phyloP scores from a whole-genome alignment of 35 echinoderm and acorn worm species.

The Ophioderma brevispina region DNA sequence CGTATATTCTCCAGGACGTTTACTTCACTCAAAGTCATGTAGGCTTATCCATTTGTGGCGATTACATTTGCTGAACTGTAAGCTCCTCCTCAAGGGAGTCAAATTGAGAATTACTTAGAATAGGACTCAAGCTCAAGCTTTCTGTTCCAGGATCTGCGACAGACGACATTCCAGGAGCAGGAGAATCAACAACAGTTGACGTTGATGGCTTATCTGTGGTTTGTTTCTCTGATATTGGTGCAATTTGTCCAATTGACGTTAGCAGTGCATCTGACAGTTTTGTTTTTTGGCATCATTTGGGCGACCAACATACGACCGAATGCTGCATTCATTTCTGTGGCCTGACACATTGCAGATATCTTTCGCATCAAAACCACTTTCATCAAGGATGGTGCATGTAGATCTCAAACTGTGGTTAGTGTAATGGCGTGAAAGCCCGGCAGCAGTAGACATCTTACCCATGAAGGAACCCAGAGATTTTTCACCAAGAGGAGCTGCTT shows the following conservation, averaged over 20 bases:
- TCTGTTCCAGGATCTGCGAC: no score
- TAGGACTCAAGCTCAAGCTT: no score
- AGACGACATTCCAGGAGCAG: no score
- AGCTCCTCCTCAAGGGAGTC: no score
- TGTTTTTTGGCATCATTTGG: slow-evolving; percentile 6
- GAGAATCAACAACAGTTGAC: no score
- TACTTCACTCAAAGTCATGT: no score
- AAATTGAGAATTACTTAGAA: no score
- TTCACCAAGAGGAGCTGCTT: not conserved
- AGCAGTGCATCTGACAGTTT: not conserved
- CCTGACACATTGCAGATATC: not conserved
- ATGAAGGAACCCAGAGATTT: not conserved
- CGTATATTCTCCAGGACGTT: no score
- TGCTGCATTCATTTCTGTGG: not conserved
- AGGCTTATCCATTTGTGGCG: no score
- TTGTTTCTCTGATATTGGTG: no score
- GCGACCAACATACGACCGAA: not conserved
- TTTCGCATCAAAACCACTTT: not conserved
- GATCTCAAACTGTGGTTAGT: not conserved
- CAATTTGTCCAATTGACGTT: not conserved
- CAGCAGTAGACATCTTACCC: not conserved
- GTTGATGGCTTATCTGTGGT: no score
- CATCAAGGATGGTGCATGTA: not conserved
- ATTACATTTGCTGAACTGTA: no score
- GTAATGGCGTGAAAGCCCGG: not conserved